These are phyloP conservation scores for Anthophora plumipes DNA, from an alignment of 2,888 invertebrate genomes.

Conservation along the genomic window DNA sequence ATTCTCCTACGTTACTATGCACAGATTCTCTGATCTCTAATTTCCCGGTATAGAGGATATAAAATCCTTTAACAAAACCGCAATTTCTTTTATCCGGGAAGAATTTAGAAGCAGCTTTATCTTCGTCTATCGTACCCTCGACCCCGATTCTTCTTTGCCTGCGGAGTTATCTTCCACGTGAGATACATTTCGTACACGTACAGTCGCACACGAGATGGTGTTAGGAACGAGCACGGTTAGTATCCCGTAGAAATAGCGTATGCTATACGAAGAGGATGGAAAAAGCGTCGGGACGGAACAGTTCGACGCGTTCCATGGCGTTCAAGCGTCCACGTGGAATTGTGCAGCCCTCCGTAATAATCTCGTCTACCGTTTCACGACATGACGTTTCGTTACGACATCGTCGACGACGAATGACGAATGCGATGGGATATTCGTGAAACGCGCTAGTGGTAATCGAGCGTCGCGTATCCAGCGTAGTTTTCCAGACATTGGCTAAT, in stretches of 20 bases:
- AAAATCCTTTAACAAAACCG: neutral
- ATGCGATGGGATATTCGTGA: conserved; percentile 12
- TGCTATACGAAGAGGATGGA: conserved; percentile 12
- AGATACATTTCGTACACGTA: conserved; percentile 16
- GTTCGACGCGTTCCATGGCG: conserved; percentile 34
- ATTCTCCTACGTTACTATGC: neutral
- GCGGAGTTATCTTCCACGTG: neutral
- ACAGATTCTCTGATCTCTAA: neutral
- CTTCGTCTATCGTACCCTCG: neutral
- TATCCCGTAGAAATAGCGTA: conserved; percentile 19
- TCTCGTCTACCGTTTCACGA: conserved; percentile 26
- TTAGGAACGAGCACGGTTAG: conserved; percentile 11
- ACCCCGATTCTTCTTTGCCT: too few species aligned
- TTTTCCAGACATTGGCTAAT: neutral
- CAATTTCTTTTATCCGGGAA: neutral
- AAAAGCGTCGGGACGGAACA: conserved; percentile 34
- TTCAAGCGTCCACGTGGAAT: conserved; percentile 43
- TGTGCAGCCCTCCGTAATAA: conserved; percentile 38
- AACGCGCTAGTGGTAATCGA: conserved; percentile 10
- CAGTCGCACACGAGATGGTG: neutral
- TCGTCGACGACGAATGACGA: neutral
- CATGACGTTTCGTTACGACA: conserved; percentile 42
- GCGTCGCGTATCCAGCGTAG: neutral
- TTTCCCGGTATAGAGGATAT: too few species aligned
- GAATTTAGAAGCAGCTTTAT: neutral